These are phyloP conservation scores for Mesembrinibis cayennensis DNA, from an alignment of 2,113 vertebrate species.

Conservation along the genomic window DNA sequence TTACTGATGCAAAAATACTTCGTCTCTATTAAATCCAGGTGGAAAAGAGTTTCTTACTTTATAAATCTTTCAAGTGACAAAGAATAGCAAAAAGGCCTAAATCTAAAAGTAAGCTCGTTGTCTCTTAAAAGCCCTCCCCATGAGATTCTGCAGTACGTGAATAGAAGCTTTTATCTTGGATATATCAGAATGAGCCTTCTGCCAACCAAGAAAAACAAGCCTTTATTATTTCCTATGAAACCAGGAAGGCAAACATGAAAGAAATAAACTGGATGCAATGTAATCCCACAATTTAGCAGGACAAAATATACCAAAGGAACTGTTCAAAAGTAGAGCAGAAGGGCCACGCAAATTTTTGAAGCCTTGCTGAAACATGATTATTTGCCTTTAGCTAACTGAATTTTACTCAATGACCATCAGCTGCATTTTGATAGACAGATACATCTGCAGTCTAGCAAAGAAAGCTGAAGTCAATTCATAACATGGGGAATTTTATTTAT, in stretches of 20 bases:
- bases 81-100: background rate
- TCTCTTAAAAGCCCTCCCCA: background rate
- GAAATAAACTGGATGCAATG: background rate
- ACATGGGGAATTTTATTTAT: background rate
- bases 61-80: background rate
- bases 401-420: background rate
- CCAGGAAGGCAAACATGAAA: conserved; percentile 1
- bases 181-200: background rate
- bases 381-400: background rate
- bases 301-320: background rate
- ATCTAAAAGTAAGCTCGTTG: background rate
- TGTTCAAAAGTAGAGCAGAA: background rate
- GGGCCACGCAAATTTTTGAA: background rate
- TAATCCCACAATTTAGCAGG: background rate
- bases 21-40: background rate
- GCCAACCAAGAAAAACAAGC: background rate
- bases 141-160: background rate
- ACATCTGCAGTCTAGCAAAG: background rate
- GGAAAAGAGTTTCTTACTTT: background rate
- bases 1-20: background rate
- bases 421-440: background rate
- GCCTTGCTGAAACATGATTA: background rate
- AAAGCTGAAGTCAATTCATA: background rate
- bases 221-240: conserved; percentile 28
- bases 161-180: conserved; percentile 1